Conservation (phyloP, 2,113 vertebrate genomes). For the Danionella cerebrum region DNA sequence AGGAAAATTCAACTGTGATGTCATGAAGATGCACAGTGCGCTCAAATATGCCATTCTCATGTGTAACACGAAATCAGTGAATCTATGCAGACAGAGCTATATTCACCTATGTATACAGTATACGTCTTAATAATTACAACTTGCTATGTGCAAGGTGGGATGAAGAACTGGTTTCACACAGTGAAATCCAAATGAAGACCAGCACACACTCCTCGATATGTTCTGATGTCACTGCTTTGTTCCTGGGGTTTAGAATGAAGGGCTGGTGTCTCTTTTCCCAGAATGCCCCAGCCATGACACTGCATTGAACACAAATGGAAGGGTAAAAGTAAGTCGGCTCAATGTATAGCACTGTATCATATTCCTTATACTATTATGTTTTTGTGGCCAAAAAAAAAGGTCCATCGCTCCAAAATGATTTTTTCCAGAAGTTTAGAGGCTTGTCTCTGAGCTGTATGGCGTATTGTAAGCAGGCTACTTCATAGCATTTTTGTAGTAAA, state of each 20-base stretch:
- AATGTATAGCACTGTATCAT: too few relatives aligned
- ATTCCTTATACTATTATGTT: too few relatives aligned
- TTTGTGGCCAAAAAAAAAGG: too few relatives aligned
- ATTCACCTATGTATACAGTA: slow-evolving; percentile 41
- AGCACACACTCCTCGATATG: slow-evolving; percentile 70
- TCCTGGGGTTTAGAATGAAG: slow-evolving; percentile 49
- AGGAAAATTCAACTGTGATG: slow-evolving; percentile 36
- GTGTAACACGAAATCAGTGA: slow-evolving; percentile 53
- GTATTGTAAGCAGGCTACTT: too few relatives aligned
- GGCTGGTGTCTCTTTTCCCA: slow-evolving; percentile 48
- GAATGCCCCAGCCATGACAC: slow-evolving; percentile 60
- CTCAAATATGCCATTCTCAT: slow-evolving; percentile 54
- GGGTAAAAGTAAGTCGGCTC: too few relatives aligned
- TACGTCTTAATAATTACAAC: slow-evolving; percentile 59
- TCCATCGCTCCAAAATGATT: too few relatives aligned
- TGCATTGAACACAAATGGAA: slow-evolving; percentile 22
- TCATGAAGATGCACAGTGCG: slow-evolving; percentile 42
- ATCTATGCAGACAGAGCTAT: slow-evolving; percentile 54
- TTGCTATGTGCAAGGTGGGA: slow-evolving; percentile 57
- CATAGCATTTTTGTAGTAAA: too few relatives aligned
- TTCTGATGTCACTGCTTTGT: slow-evolving; percentile 44
- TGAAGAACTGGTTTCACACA: slow-evolving; percentile 56
- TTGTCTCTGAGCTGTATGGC: too few relatives aligned
- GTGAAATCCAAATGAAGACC: slow-evolving; percentile 64
- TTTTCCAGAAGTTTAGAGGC: too few relatives aligned